phyloP scores from a whole-genome alignment of 2,113 vertebrate genomes.

The Pteruthius melanotis region DNA sequence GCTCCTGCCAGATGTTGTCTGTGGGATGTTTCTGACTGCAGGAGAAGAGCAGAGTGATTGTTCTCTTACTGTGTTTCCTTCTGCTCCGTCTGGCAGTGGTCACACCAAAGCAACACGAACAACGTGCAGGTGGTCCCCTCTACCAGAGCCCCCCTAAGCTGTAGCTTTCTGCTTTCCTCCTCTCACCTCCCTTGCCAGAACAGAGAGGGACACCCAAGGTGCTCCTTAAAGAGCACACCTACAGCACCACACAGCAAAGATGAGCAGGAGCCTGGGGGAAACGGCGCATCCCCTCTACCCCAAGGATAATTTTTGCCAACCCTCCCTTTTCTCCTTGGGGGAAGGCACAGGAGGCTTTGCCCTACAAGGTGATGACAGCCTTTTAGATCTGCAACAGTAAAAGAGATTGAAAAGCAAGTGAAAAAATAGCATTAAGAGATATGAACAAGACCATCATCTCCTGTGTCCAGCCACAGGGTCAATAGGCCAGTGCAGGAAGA shows the following conservation, averaged over 20 bases:
- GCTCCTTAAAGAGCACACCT: neutral
- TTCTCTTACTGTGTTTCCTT: neutral
- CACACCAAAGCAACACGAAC: neutral
- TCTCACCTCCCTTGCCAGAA: neutral
- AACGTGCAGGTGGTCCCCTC: rapidly evolving
- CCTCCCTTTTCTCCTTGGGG: neutral
- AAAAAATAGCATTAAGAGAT: neutral
- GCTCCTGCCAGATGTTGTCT: rapidly evolving
- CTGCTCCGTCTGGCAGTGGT: neutral
- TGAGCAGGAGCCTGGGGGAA: rapidly evolving
- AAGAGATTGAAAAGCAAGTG: neutral
- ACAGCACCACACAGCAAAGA: neutral
- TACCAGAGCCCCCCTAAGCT: neutral
- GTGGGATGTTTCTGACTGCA: too few species aligned
- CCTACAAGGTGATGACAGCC: neutral
- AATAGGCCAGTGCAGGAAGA: neutral
- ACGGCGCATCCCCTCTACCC: neutral
- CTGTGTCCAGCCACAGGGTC: neutral
- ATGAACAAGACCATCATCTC: neutral
- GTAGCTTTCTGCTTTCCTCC: neutral
- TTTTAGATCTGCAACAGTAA: neutral
- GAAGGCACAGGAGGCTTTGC: neutral
- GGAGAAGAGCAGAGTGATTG: rapidly evolving
- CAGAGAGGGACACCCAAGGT: neutral
- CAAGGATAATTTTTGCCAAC: neutral